Percentiles rank a stretch among this genome's conserved stretches.
Conservation (phyloP, 2,888 invertebrate genomes). For the Acronicta aceris region DNA sequence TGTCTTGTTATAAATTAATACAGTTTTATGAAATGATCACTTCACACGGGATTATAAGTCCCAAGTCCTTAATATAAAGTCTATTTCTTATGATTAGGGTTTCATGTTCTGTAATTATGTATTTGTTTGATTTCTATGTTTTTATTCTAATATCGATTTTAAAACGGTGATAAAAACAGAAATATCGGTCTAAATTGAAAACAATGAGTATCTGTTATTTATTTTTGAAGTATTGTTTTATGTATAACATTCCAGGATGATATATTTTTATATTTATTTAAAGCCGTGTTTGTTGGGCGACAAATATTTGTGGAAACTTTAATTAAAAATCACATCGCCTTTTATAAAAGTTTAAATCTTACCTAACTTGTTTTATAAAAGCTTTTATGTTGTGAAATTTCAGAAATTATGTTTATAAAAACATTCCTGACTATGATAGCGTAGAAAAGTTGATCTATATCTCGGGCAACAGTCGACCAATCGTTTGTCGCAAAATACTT, state of each 20-base stretch:
- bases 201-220: conserved; percentile 33
- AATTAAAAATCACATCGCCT: neutral
- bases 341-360: too few relatives aligned
- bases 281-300: conserved; percentile 12
- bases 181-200: conserved; percentile 41
- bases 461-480: neutral
- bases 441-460: neutral
- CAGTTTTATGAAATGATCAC: conserved; percentile 36
- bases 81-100: conserved; percentile 29
- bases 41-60: conserved; percentile 26
- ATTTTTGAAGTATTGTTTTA: conserved; percentile 58
- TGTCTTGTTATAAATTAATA: conserved; percentile 29
- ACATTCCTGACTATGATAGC: too few relatives aligned
- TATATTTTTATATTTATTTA: conserved; percentile 55
- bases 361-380: too few relatives aligned
- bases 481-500: neutral
- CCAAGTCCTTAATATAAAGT: conserved; percentile 24
- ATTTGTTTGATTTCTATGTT: conserved; percentile 33
- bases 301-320: neutral
- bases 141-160: conserved; percentile 33
- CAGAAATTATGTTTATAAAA: too few relatives aligned
- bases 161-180: conserved; percentile 36
- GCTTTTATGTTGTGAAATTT: too few relatives aligned
- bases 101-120: conserved; percentile 23
- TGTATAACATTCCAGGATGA: conserved; percentile 62